Base-by-base conservation (phyloP, 2,113 vertebrate genomes). In the Puma concolor region DNA sequence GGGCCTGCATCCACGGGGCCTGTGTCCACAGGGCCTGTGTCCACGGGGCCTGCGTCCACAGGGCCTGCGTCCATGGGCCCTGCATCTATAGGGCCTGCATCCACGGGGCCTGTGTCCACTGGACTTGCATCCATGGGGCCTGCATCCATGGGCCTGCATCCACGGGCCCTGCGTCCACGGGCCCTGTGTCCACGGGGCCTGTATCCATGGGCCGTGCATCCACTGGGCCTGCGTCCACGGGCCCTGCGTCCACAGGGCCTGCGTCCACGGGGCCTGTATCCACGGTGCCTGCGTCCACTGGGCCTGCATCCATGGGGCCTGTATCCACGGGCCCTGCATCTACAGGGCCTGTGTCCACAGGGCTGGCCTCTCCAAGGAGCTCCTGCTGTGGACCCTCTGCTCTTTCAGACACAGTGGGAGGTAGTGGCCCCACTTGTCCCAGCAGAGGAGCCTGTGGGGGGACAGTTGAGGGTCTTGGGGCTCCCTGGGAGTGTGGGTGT, bases 221-320 rank as follows among this genome's bases (percentile, higher is more conserved):
- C 5, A 41, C 3, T 1, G 41, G 5, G 41, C 41, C 41, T 41
- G 41, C 1, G 1, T 41, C 41, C 41, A 41, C 6, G 0, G 41
- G 41, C 0, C 6, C 5, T 44, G 41, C 0, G 1, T 44, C 41
- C 6, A 7, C 1, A 7, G 6, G 6, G 0, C 41, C 41, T 44
- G 41, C 6, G 7, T 44, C 41, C 6, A 44, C 1, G 41, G 41
- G 41, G 1, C 41, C 41, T 41, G 5, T 0, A 0, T 44, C 41
- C 6, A 44, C 6, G 1, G 41, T 6, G 41, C 41, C 41, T 41
- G 41, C 0, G 5, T 54, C 52, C 52, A 54, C 1, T 38, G 41
- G 41, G 0, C 41, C 5, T 41, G 5, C 1, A 0, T 44, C 41
- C 6, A 44, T 0, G 1, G 27, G 63, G 27, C 10, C 9, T 25